Evolutionary conservation across 2,888 invertebrate genomes (phyloP), one percentile per base, ranked within the genome.

Genomic region (Parnassius glacialis): DNA sequence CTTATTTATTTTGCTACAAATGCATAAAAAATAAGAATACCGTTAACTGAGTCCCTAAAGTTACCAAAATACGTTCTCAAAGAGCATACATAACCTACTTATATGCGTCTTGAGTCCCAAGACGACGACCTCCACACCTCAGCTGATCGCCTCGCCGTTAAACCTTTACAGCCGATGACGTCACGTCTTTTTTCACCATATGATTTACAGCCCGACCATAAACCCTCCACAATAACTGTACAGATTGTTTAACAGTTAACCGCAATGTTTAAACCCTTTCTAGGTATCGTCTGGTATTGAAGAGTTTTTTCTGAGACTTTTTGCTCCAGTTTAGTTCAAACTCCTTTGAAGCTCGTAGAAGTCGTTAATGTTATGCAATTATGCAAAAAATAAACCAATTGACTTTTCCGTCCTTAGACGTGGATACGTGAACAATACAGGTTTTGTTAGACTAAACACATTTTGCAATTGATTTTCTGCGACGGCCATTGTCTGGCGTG

Each of bases 231-330:
- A 85, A 88, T 90, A 90, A 90, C 90, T 84, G 90, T 88, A 85
- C 83, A 83, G 80, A 90, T 90, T 90, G 89, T 89, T 89, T 83
- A 85, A 90, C 89, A 83, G 85, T 85, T 86, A 89, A 90, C 90
- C 91, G 87, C 90, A 90, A 87, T 86, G 83, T 85, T 87, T 84
- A 84, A 89, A 88, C 87, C 89, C 87, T 84, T 90, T 90, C 88
- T 88, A 87, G 87, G 88, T 89, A 88, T 78, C 74, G 73, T 66
- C 79, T 76, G 79, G 80, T 80, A 81, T 77, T 78, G 73, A 80
- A 66, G 52, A 61, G 50, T 72, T 72, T 74, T 75, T 75, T 79
- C 77, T 73, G 75, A 68, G 59, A 64, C 69, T 87, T 89, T 90
- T 88, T 90, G 90, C 91, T 90, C 90, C 74, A 90, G 79, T 89